Base-by-base conservation (phyloP, 2,797 vertebrate species). In the Enteromius anoplus region DNA sequence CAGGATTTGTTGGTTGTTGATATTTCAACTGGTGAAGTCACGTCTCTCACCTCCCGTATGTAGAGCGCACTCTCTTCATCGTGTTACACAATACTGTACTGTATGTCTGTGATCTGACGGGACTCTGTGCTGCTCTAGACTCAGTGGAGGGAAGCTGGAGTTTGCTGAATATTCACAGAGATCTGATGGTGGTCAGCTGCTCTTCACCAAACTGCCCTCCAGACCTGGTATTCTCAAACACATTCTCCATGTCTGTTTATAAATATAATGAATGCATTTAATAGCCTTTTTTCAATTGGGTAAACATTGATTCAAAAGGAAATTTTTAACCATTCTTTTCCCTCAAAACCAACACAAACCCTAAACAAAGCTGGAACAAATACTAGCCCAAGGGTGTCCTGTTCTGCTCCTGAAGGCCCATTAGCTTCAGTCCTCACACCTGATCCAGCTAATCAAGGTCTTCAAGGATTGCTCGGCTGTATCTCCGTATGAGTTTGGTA, bases 141-240 rank as follows among this genome's bases (percentile, higher is more conserved):
- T 93, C 92, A 47, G 92, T 92, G 62, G 81, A 90, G 51, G 97
- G 97, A 60, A 96, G 91, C 91, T 99, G 98, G 97, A 94, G 92
- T 81, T 90, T 99, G 84, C 94, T 99, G 86, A 96, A 95, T 80
- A 92, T 99, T 8, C 92, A 96, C 85, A 92, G 92, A 80, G 95
- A 99, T 90, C 91, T 99, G 82, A 93, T 99, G 93, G 97, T 99
- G 87, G 96, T 94, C 87, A 95, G 91, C 87, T 98, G 95, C 89
- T 98, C 96, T 37, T 97, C 96, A 1, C 98, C 98, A 47, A 97
- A 91, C 91, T 94, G 93, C 49, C 98, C 98, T 5, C 95, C 96
- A 0, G 91, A 88, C 40, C 92, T 99, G 96, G 98, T 99, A 94
- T 75, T 55, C 7, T 2, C 42, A 51, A 8, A 4, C 12, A 65